Evolutionary conservation across 2,113 vertebrate species (phyloP), one percentile per base, ranked within the genome.

Genomic region (Pterocles burchelli): DNA sequence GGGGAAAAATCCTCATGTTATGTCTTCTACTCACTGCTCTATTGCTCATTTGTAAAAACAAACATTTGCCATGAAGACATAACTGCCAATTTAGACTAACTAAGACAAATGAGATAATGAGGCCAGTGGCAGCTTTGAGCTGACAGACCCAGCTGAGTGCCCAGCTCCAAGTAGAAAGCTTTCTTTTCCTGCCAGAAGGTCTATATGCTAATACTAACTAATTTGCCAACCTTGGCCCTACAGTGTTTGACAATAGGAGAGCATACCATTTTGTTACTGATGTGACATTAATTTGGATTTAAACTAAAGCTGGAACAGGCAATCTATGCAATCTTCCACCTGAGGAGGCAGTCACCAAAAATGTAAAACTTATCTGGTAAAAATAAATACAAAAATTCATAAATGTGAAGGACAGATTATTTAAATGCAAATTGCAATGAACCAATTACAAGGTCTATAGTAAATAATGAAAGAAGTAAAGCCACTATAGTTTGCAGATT

Each of bases 51-150:
- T 98, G 94, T 97, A 97, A 98, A 98, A 98, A 88, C 93, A 98
- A 98, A 98, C 97, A 98, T 98, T 98, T 98, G 85, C 97, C 96
- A 97, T 97, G 97, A 98, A 98, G 98, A 98, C 94, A 94, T 98
- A 97, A 97, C 96, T 98, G 97, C 97, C 98, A 98, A 98, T 98
- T 98, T 98, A 96, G 82, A 89, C 97, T 98, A 98, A 98, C 98
- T 96, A 98, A 98, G 98, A 98, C 97, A 98, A 98, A 98, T 97
- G 98, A 97, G 96, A 97, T 98, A 98, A 98, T 98, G 97, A 98
- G 94, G 80, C 80, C 71, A 95, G 95, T 97, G 97, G 97, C 97
- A 98, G 96, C 89, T 97, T 84, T n/a, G 63, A 97, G 97, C 95
- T 97, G 96, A 98, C 96, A 97, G 97, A 97, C 97, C 92, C 90